Evolutionary conservation across 1,140 invertebrate genomes (phyloP), one percentile per base, ranked within the genome.

Genomic region (Chrysomallon squamiferum): DNA sequence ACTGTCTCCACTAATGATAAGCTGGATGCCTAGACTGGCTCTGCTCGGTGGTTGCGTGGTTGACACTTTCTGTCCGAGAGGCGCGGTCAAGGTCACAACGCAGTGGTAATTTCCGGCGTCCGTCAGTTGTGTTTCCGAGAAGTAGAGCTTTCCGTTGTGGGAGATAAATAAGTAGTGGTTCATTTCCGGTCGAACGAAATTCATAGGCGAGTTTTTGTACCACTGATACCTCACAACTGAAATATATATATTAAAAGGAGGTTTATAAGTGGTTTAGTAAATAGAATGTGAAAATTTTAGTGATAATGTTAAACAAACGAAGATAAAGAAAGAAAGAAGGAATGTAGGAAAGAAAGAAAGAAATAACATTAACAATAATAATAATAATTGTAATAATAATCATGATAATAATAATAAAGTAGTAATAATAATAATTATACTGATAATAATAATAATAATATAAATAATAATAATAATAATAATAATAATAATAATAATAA

Each of bases 1-100:
- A 78, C 76, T 70, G 49, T 71, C 74, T 49, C 67, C 66, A n/a
- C 54, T 59, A 15, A 78, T 61, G 33, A 67, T 66, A 0, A 78
- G 69, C 32, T 71, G 66, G 1, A 68, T 74, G 11, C 74, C 74
- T 7, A 76, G 43, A 57, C 75, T 76, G 38, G 72, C 62, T 35
- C 67, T 58, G 29, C 71, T 75, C 4, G 71, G 71, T 27, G 67
- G 54, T 50, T 72, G 65, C 0, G 20, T n/a, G 7, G 72, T 70
- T 22, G 71, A 62, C 1, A 71, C 58, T 0, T 33, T 38, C 30
- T 67, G 62, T 32, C 69, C 66, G 9, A 58, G 32, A 5, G 59
- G 61, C 3, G 69, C 25, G 5, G 62, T 60, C 33, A 79, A 66
- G 3, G 65, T 73, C n/a, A 76, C 74, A 9, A 75, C 45, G 61